phyloP scores from a whole-genome alignment of 2,797 vertebrate species.

The Eulemur mongoz region DNA sequence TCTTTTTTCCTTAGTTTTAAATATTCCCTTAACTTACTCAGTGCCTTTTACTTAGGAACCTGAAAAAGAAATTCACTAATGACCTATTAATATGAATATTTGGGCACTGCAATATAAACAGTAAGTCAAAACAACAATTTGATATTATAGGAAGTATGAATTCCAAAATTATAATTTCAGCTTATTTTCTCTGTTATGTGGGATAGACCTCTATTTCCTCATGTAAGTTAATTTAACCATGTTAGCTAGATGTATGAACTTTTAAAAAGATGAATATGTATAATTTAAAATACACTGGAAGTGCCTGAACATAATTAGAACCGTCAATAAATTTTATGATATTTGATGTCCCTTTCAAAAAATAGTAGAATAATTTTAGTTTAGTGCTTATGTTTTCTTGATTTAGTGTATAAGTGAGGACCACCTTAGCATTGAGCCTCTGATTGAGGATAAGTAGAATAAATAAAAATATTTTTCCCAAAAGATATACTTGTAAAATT shows the following conservation, averaged over 20 bases:
- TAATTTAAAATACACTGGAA: constrained; percentile 5
- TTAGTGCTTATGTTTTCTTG: not conserved
- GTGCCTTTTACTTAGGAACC: not conserved
- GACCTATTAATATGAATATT: not conserved
- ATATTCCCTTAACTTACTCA: not conserved
- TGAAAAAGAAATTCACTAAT: not conserved
- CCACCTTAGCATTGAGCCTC: not conserved
- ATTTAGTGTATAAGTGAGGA: not conserved
- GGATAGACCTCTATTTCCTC: not conserved
- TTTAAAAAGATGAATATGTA: not conserved
- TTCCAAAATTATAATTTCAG: not conserved
- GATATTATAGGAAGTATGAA: not conserved
- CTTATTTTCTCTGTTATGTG: not conserved
- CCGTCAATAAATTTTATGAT: not conserved
- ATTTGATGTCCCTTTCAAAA: constrained; percentile 29
- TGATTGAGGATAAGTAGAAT: not conserved
- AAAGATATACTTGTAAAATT: not conserved
- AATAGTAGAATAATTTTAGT: not conserved
- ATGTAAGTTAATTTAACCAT: not conserved
- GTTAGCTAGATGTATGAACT: not conserved
- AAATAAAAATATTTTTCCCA: constrained; percentile 2
- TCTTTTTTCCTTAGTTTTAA: not conserved
- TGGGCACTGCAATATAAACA: not conserved
- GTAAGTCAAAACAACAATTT: not conserved
- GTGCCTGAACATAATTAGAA: not conserved